Evolutionary conservation across 2,797 vertebrate species (phyloP), one percentile per base, ranked within the genome.

Genomic region (Rachycentron canadum): DNA sequence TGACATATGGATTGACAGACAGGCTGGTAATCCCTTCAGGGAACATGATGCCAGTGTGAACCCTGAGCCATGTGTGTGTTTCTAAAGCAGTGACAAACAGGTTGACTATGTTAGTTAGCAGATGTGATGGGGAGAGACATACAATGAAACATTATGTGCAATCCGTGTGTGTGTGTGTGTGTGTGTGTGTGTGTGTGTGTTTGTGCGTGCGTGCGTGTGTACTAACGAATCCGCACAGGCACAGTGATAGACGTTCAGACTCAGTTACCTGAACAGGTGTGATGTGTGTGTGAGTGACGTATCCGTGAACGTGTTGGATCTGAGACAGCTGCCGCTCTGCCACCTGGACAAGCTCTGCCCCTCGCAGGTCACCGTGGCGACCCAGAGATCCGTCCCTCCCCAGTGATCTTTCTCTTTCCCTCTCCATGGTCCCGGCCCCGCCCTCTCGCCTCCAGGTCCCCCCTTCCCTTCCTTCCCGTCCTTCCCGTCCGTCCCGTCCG

Each of bases 271-370:
- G 89, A 76, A 84, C 88, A 34, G 91, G 90, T 21, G 92, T 67
- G 81, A 98, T 97, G 88, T 98, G 98, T 81, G 97, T 95, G 89
- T 98, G 98, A 73, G 97, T 96, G 90, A 98, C 98, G 87, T 96
- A 98, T 91, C 98, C 97, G 57, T 98, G 97, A 40, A 99, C 95
- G 67, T 97, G 98, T 82, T 99, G 97, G 67, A 99, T 97, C 85
- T 98, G 97, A n/a, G 97, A 99, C 62, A 99, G 94, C 84, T 96
- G 98, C 89, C 97, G 97, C 92, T 99, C 97, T 0, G 97, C 97
- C 66, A 99, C 96, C 53, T 99, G 98, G 76, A 99, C 98, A 82
- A 99, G 89, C 89, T 99, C 98, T 0, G 97, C 97, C 23, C 95
- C 96, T 0, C 92, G 94, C 85, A 95, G 92, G 83, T 97, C 96